These are phyloP conservation scores for Columba janthina DNA, from an alignment of 2,113 vertebrate species.

Conservation along the genomic window DNA sequence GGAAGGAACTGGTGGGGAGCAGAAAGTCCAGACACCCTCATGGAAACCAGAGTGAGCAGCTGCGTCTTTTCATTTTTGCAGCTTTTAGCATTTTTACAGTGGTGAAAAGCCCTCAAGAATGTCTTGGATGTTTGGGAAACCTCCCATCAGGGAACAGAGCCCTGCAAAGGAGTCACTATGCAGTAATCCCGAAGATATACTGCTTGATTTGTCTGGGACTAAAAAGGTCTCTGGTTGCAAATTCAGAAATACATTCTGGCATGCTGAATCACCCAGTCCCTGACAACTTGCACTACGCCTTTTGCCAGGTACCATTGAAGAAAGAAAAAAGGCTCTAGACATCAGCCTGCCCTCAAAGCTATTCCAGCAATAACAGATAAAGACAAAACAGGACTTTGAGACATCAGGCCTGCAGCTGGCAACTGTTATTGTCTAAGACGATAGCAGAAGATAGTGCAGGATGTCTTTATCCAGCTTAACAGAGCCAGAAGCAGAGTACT, in stretches of 20 bases:
- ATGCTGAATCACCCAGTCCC: not conserved
- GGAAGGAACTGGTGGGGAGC: not conserved
- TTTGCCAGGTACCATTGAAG: conserved; percentile 21
- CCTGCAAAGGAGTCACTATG: not conserved
- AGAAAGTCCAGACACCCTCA: not conserved
- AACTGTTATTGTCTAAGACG: not conserved
- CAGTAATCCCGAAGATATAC: conserved; percentile 5
- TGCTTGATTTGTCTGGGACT: conserved; percentile 1
- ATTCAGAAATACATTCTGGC: not conserved
- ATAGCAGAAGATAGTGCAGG: not conserved
- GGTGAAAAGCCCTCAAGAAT: conserved; percentile 26
- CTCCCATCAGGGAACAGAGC: not conserved
- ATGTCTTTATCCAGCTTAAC: conserved; percentile 21
- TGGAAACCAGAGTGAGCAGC: not conserved
- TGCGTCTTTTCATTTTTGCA: not conserved
- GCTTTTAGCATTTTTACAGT: not conserved
- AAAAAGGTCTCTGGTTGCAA: not conserved
- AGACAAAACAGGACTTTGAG: conserved; percentile 43
- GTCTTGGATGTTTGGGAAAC: conserved; percentile 7
- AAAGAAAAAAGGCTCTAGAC: not conserved
- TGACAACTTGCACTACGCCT: not conserved
- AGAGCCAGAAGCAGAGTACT: not conserved
- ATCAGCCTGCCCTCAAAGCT: conserved; percentile 28
- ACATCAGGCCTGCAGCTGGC: conserved; percentile 35
- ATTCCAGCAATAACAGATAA: conserved; percentile 24